Conservation (phyloP, 1,140 invertebrate genomes). For the Zaprionus capensis region DNA sequence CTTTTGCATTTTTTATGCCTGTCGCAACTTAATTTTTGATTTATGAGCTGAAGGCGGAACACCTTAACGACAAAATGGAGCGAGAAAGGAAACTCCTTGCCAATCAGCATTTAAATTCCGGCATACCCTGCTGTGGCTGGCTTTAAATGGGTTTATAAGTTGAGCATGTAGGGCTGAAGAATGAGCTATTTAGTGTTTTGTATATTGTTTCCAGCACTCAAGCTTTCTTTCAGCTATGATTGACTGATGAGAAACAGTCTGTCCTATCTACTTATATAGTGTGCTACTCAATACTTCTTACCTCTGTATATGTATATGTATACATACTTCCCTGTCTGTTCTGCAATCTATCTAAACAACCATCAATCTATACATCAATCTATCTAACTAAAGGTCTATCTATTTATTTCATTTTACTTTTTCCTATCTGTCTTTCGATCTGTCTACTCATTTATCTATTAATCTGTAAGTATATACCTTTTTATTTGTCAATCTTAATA, state of each 20-base stretch:
- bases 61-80: slow-evolving; percentile 9
- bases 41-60: slow-evolving; percentile 40
- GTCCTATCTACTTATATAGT: too few species aligned
- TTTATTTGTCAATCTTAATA: too few species aligned
- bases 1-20: slow-evolving; percentile 8
- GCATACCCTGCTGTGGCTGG: background rate
- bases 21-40: slow-evolving; percentile 44
- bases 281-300: too few species aligned
- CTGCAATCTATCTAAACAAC: background rate
- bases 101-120: slow-evolving; percentile 28
- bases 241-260: too few species aligned
- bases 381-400: background rate
- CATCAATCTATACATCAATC: too few species aligned
- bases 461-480: too few species aligned
- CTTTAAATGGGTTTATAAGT: background rate
- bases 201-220: too few species aligned
- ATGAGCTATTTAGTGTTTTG: too few species aligned
- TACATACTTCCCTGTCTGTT: background rate
- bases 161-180: background rate
- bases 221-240: too few species aligned
- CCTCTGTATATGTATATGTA: background rate
- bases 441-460: too few species aligned
- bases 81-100: background rate
- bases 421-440: too few species aligned
- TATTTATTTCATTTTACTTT: background rate